A percentile compares a stretch with the other conserved stretches of the same genome.
Evolutionary conservation across 2,888 invertebrate species (phyloP).

Genomic region (Lamellibrachia satsuma): DNA sequence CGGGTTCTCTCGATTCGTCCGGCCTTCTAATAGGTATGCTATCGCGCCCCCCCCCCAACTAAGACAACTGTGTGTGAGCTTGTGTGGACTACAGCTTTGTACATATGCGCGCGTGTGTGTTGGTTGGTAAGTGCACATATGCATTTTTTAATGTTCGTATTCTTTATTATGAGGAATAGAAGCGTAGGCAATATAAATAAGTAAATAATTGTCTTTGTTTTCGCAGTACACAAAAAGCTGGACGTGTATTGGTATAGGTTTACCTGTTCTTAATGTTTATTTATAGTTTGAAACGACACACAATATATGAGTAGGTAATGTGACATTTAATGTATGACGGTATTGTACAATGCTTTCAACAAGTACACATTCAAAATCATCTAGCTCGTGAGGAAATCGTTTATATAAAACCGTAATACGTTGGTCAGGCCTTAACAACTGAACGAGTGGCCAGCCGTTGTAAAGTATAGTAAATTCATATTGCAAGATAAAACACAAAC

Average conservation of each 20-base stretch:
- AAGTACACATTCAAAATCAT: neutral
- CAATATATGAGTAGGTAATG: neutral
- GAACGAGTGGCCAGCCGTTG: neutral
- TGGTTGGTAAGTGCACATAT: neutral
- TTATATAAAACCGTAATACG: neutral
- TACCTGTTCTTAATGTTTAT: neutral
- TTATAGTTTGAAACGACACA: neutral
- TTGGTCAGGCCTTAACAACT: conserved; percentile 17
- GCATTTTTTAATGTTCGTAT: neutral
- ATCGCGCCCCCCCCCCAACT: too few relatives aligned
- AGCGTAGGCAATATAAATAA: neutral
- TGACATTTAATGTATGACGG: neutral
- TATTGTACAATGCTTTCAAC: neutral
- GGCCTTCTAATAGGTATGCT: too few relatives aligned
- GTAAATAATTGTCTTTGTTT: neutral
- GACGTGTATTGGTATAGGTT: neutral
- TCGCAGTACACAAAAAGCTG: neutral
- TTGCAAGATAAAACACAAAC: neutral
- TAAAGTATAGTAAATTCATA: neutral
- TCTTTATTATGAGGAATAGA: neutral
- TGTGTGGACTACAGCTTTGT: neutral
- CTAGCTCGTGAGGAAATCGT: neutral
- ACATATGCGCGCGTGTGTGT: neutral
- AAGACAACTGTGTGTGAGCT: too few relatives aligned
- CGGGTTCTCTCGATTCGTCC: too few relatives aligned